Evolutionary conservation across 2,888 invertebrate genomes (phyloP), one percentile per base, ranked within the genome.

Genomic region (Blomia tropicalis): DNA sequence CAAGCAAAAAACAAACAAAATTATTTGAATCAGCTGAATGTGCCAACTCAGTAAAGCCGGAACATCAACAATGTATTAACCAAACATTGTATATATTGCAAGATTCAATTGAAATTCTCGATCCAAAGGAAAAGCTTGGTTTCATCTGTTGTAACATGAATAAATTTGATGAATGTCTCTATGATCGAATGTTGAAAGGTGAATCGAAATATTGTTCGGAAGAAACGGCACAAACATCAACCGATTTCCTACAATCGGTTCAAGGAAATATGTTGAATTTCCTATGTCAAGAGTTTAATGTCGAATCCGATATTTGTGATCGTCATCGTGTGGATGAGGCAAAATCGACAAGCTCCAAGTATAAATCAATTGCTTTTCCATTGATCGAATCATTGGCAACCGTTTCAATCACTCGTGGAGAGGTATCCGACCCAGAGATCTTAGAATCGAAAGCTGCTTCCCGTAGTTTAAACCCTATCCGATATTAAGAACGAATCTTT

Each of bases 131-230:
- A 27, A 47, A 47, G 51, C 22, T 47, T 7, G 51, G 7, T 27
- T 47, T 25, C 51, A 47, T 47, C 51, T 47, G 51, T 27, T 14
- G 51, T n/a, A 47, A 47, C 51, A 47, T 47, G 51, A 47, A 47
- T n/a, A 22, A 27, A 14, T 25, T 47, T 7, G 51, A 47, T 7
- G 51, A 47, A 27, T 47, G 51, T 27, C 22, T 47, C 51, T 47
- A 14, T 27, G 27, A 47, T 7, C 23, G 23, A 27, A 47, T 47
- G 51, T 11, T 27, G 7, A 47, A 22, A 22, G 14, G 7, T 11
- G 22, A 14, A 7, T 19, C 27, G 22, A 7, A 7, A 11, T 14
- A 14, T n/a, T 47, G 51, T n/a, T 11, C 22, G 7, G 23, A 22
- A 47, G 51, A 47, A 19, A 7, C 7, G 27, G 51, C 51, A 14